A percentile compares a stretch with the other conserved stretches of the same genome.
Conservation (phyloP, 35 echinoderm and acorn worm genomes). For the Lytechinus variegatus region DNA sequence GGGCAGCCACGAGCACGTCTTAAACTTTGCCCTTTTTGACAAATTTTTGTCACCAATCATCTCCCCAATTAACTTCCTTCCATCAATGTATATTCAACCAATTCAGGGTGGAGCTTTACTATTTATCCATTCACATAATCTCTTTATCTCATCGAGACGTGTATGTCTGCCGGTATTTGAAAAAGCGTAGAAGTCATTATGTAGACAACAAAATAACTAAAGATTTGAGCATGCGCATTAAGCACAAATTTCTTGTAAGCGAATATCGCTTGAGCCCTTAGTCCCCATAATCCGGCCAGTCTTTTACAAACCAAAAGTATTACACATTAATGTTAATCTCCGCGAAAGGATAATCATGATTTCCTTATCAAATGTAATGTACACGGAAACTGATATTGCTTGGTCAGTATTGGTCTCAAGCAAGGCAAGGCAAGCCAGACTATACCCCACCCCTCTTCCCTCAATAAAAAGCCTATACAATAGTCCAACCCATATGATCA, state of each 20-base stretch:
- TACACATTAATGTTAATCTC: background rate
- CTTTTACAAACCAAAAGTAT: background rate
- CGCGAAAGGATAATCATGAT: background rate
- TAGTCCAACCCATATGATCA: background rate
- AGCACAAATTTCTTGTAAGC: background rate
- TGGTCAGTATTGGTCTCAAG: background rate
- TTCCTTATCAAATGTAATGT: background rate
- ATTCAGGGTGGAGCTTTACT: background rate
- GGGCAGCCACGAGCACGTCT: too few species aligned
- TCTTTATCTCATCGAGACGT: background rate
- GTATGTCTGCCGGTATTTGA: background rate
- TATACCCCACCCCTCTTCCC: background rate
- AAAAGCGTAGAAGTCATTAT: background rate
- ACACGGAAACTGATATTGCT: background rate
- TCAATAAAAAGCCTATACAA: background rate
- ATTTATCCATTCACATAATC: background rate
- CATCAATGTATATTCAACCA: too few species aligned
- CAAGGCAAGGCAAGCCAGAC: background rate
- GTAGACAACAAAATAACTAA: background rate
- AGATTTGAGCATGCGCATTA: background rate
- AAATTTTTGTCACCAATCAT: too few species aligned
- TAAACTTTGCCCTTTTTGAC: too few species aligned
- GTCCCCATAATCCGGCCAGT: background rate
- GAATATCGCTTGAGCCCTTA: background rate
- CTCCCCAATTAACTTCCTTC: too few species aligned